Conservation (phyloP, 2,113 vertebrate genomes). For the Sceloporus tristichus region DNA sequence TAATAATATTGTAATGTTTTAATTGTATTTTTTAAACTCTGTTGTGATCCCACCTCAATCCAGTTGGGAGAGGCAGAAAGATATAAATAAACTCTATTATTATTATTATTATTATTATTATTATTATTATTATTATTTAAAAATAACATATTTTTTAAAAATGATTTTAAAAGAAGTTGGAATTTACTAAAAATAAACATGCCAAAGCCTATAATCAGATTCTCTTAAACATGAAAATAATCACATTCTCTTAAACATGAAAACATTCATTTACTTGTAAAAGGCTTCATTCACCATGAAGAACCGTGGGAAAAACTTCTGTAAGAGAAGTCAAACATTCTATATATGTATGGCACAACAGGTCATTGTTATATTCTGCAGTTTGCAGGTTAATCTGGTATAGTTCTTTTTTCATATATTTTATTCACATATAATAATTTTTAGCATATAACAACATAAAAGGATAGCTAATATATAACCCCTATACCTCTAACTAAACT, state of each 20-base stretch:
- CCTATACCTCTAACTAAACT: no score
- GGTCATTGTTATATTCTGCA: neutral
- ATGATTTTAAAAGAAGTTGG: neutral
- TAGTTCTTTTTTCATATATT: neutral
- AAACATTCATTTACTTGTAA: neutral
- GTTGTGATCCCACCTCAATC: no score
- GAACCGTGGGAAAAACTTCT: neutral
- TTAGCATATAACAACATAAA: no score
- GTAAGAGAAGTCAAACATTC: neutral
- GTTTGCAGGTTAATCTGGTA: constrained; percentile 13
- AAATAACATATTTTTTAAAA: neutral
- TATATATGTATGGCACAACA: neutral
- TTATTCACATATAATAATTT: no score
- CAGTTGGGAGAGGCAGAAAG: no score
- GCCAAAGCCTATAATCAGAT: neutral
- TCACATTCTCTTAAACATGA: neutral
- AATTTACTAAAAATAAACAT: constrained; percentile 4
- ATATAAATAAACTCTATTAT: no score
- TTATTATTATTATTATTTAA: no score
- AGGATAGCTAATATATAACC: no score
- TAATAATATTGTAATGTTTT: no score
- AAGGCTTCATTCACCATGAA: neutral
- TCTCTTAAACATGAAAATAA: neutral
- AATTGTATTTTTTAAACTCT: no score
- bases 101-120: no score